Base-by-base conservation (phyloP, 1,140 invertebrate species). In the Colletes gigas region DNA sequence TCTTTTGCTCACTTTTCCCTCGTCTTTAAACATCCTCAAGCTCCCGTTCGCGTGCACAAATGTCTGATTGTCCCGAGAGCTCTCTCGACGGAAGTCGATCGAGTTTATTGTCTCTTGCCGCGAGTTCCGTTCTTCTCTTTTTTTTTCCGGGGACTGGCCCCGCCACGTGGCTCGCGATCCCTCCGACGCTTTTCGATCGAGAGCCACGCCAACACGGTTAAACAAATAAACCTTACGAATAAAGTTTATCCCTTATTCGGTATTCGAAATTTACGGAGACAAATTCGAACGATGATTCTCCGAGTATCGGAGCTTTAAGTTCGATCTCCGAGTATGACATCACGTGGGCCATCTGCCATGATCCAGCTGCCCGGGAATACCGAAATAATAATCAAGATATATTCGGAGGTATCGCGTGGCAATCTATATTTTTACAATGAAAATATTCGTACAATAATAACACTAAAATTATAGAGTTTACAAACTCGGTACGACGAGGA, bases 1-100 rank as follows among this genome's bases (percentile, higher is more conserved):
- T 30, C 12, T 63, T 41, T 30, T 41, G 41, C 50, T 52, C 80
- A 83, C 82, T 83, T 83, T 88, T 78, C 77, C 85, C 74, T 54
- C 69, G 65, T 57, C 69, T 84, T 77, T 77, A 90, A 90, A 90
- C 89, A 90, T 89, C 88, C 89, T 84, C 65, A 41, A 63, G 67
- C 71, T n/a, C 76, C 55, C 47, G 59, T 57, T 62, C 76, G 60
- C 54, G 59, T 52, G 62, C 17, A 81, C 81, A 85, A 74, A 71
- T 73, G 80, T 39, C 62, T 44, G 81, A 83, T 85, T 87, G 85
- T 85, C 67, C 71, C 55, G 44, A 78, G 66, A 57, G 62, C 71
- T 4, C 74, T 77, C 81, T 81, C 83, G 81, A 68, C 82, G 79
- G 83, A 85, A 89, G 89, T 89, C 86, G 81, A 89, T 89, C 75